Evolutionary conservation across 2,888 invertebrate genomes (phyloP).

Genomic region (Sialis lutaria): DNA sequence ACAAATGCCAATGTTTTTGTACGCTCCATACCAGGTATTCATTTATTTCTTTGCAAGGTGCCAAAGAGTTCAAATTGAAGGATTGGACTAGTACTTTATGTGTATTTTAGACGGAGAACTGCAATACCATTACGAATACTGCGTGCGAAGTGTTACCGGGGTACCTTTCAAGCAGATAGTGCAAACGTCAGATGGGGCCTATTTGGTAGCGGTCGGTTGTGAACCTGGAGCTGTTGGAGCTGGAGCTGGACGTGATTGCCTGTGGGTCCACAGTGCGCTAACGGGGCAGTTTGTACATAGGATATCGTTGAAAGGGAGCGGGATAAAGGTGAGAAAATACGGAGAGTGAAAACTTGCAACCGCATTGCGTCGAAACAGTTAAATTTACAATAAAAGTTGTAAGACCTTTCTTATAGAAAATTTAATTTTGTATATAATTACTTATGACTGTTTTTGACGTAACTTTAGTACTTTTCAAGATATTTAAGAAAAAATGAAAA

Average conservation of each 20-base stretch:
- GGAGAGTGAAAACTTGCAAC: too few relatives aligned
- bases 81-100: too few relatives aligned
- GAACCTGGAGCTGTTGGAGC: conserved; percentile 35
- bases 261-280: conserved; percentile 67
- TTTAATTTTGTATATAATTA: too few relatives aligned
- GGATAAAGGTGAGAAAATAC: conserved; percentile 36
- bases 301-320: conserved; percentile 29
- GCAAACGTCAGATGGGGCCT: conserved; percentile 64
- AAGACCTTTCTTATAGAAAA: too few relatives aligned
- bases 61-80: neutral
- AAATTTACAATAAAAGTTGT: too few relatives aligned
- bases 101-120: conserved; percentile 46
- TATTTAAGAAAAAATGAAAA: too few relatives aligned
- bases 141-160: conserved; percentile 52
- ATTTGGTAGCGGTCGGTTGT: conserved; percentile 61
- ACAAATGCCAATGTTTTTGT: conserved; percentile 48
- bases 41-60: too few relatives aligned
- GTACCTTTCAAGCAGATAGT: conserved; percentile 57
- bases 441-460: too few relatives aligned
- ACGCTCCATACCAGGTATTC: conserved; percentile 59
- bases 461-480: too few relatives aligned
- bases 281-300: conserved; percentile 45
- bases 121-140: conserved; percentile 68
- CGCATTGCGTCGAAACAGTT: too few relatives aligned
- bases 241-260: conserved; percentile 50